Percentiles rank a stretch among this genome's conserved stretches.
These are phyloP conservation scores for Illadopsis cleaveri DNA, from an alignment of 2,113 vertebrate genomes.

Conservation along the genomic window DNA sequence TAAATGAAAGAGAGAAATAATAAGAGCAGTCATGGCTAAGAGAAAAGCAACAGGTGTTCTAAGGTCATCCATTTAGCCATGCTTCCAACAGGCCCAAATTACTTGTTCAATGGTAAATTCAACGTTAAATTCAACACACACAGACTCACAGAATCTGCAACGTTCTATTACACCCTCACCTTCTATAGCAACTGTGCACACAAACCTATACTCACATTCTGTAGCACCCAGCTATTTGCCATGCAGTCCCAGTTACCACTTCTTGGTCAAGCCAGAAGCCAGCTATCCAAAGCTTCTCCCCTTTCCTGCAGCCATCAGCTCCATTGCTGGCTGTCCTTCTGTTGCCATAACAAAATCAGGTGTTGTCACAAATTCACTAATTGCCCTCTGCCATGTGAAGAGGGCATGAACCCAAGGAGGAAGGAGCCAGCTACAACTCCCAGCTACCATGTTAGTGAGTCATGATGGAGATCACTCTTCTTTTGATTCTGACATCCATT, in stretches of 20 bases:
- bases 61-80: not conserved
- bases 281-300: not conserved
- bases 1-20: not conserved
- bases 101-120: not conserved
- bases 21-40: not conserved
- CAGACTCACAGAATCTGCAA: not conserved
- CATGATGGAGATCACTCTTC: accelerated
- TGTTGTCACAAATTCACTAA: accelerated
- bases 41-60: slow-evolving; percentile 1
- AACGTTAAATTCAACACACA: not conserved
- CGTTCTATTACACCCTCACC: not conserved
- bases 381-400: not conserved
- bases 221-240: not conserved
- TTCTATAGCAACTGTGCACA: not conserved
- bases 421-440: not conserved
- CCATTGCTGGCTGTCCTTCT: not conserved
- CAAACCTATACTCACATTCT: accelerated
- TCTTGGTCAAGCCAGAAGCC: not conserved
- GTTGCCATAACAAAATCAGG: not conserved
- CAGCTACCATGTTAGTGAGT: not conserved
- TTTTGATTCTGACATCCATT: not conserved
- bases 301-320: not conserved
- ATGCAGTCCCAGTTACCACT: not conserved
- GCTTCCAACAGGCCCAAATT: not conserved
- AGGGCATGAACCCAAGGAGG: not conserved